Evolutionary conservation across 2,113 vertebrate genomes (phyloP), one percentile per base, ranked within the genome.

Genomic region (Hirundichthys speculiger): DNA sequence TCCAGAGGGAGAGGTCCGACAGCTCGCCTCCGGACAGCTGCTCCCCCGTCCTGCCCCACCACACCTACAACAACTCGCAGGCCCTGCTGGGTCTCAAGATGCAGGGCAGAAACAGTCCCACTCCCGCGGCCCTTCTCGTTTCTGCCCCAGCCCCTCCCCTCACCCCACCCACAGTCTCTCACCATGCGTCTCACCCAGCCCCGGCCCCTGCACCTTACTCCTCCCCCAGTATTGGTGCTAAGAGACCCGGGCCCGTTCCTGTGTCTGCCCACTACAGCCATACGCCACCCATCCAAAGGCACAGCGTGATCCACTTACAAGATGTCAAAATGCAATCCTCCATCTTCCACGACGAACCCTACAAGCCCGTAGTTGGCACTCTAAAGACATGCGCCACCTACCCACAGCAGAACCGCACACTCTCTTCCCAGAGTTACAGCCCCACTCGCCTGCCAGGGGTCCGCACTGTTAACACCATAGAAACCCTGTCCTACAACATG

Each of bases 361-460:
- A 95, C 79, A 94, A 94, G 77, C 94, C 95, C 1, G 67, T 91
- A 46, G 93, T 98, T 16, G 95, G 97, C 77, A 94, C 93, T 13
- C 90, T 99, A 61, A 96, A 97, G 73, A 97, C 95, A 4, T 99
- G 97, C 47, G 96, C 97, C 91, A 99, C 97, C 1, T 99, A 98
- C 82, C 97, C 97, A 13, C 97, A 99, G 73, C 96, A 99, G 90
- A 99, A 98, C 92, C 94, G 96, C 25, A 95, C 97, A 0, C 92
- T 99, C 91, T 98, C 96, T 2, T 99, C 97, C 21, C 96, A 99
- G 78, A 97, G 94, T 84, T 98, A 98, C 81, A 98, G 96, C 89
- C 96, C 97, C 0, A 95, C 95, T 13, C 95, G 95, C 25, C 78
- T 95, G 81, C 93, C 94, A 0, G 94, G 94, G 13, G 89, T 98